Evolutionary conservation across 2,888 invertebrate species (phyloP), one percentile per base, ranked within the genome.

Genomic region (Tipula unca): DNA sequence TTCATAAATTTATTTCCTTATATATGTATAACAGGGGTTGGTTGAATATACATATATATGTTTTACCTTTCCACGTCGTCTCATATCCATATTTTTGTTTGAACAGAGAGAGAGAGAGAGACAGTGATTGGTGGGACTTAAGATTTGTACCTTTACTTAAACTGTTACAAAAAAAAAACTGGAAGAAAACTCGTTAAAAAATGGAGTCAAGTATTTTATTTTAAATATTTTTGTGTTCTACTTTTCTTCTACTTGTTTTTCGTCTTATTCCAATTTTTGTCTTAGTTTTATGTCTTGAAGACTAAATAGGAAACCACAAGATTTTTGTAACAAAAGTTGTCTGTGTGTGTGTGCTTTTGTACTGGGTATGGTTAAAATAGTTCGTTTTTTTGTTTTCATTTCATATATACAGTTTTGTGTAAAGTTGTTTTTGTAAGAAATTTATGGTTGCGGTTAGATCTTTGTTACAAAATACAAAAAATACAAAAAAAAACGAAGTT

Each of bases 391-490:
- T 42, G n/a, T n/a, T n/a, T 32, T 17, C 48, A 69, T 69, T 8
- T 69, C 69, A 10, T 54, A 10, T 39, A 39, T 39, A 39, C 39
- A 39, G 39, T 39, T 39, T 10, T 39, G 2, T 39, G 13, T 48
- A 25, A 3, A 69, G 69, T 69, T 69, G 10, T 69, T 69, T 25
- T 25, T 69, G 69, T 69, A 69, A 69, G 69, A 69, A 69, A 69
- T 69, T 69, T 69, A 69, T 69, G 69, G 69, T 69, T 69, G 69
- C 69, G 69, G 69, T 69, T n/a, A 69, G 69, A 69, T 69, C 69
- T 69, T 69, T 69, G 69, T 69, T 69, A 25, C 25, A 69, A 69
- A 25, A 17, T 69, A 69, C 69, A 69, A 69, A n/a, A 20, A n/a
- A 69, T 8, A 14, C 69, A 69, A 25, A n/a, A 32, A 20, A n/a